phyloP scores from a whole-genome alignment of 2,113 vertebrate genomes.

The Elachura formosa region DNA sequence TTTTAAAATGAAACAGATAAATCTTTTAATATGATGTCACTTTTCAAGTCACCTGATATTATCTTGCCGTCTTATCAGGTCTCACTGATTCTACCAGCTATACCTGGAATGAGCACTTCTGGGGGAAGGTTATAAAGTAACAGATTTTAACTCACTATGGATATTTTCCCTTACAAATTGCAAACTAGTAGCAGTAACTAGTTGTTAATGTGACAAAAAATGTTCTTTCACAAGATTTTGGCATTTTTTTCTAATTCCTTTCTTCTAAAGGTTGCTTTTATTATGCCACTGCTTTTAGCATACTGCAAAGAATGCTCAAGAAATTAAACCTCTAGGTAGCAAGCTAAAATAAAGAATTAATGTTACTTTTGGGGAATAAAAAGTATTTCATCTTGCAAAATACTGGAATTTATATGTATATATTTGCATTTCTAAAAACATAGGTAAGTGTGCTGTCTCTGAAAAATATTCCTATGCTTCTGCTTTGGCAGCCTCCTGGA shows the following conservation, averaged over 20 bases:
- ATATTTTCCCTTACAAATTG: background rate
- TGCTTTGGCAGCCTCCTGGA: background rate
- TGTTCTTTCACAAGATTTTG: background rate
- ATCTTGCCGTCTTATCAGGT: background rate
- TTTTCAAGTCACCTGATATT: background rate
- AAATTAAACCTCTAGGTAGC: background rate
- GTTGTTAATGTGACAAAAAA: background rate
- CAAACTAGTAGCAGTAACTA: background rate
- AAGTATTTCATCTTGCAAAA: background rate
- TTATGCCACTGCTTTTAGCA: background rate
- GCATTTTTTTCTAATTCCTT: background rate
- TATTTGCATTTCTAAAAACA: background rate
- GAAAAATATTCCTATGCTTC: background rate
- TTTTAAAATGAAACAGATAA: background rate
- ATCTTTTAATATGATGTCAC: background rate
- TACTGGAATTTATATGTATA: background rate
- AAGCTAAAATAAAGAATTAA: background rate
- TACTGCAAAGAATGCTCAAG: background rate
- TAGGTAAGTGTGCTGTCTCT: background rate
- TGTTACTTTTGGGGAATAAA: background rate
- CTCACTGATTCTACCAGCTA: background rate
- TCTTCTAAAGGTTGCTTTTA: background rate
- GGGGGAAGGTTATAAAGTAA: background rate
- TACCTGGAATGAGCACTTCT: background rate
- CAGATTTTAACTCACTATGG: background rate